Conservation (phyloP, 2,888 invertebrate species). For the Norana najaformis region DNA sequence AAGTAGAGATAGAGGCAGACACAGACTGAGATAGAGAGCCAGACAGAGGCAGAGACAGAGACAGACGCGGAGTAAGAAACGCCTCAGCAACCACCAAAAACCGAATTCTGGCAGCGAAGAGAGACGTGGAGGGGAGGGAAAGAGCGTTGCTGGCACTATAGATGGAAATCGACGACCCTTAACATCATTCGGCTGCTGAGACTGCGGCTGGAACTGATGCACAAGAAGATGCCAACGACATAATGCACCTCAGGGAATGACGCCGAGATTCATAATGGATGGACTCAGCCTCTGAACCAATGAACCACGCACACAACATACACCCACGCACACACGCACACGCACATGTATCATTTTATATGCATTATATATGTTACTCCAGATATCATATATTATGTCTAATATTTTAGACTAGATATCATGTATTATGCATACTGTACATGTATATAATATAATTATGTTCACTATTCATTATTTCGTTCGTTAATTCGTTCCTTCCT, state of each 20-base stretch:
- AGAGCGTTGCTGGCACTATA: neutral
- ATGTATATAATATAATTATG: neutral
- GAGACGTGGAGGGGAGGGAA: neutral
- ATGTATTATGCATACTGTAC: neutral
- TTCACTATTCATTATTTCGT: neutral
- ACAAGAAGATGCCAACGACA: conserved; percentile 13
- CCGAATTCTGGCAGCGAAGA: neutral
- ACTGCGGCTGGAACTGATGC: neutral
- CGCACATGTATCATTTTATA: no score
- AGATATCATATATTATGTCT: neutral
- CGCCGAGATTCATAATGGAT: neutral
- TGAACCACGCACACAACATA: neutral
- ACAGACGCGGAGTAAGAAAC: neutral
- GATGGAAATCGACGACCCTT: conserved; percentile 10
- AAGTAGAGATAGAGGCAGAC: neutral
- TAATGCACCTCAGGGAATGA: conserved; percentile 13
- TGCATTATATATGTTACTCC: neutral
- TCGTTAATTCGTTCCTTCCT: neutral
- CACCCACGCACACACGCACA: no score
- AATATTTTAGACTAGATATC: neutral
- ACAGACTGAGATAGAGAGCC: neutral
- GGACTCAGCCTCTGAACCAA: neutral
- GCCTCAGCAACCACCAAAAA: neutral
- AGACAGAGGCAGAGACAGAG: neutral
- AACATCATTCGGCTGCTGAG: neutral